phyloP scores from a whole-genome alignment of 1,140 invertebrate species.

The Ceratina japonica region DNA sequence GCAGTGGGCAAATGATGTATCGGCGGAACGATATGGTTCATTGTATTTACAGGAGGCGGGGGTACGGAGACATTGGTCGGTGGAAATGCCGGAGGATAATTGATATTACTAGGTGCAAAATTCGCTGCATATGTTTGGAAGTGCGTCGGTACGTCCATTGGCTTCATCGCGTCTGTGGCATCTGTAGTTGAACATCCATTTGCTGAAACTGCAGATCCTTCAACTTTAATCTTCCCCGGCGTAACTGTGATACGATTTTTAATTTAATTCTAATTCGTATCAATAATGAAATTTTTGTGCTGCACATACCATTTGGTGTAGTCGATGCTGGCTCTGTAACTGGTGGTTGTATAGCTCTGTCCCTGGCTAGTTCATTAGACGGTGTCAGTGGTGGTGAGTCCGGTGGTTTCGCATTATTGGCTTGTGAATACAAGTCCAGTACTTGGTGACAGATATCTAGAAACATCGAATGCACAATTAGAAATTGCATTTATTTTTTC shows the following conservation, averaged over 20 bases:
- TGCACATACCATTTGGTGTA: conserved; percentile 72
- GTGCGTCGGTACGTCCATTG: conserved; percentile 68
- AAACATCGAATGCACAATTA: conserved; percentile 45
- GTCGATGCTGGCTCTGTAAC: conserved; percentile 70
- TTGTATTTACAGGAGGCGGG: conserved; percentile 73
- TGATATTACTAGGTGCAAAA: conserved; percentile 64
- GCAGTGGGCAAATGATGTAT: conserved; percentile 70
- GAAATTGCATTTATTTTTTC: not conserved
- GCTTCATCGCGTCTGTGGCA: conserved; percentile 64
- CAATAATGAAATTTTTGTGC: conserved; percentile 6
- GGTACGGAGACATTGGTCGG: conserved; percentile 74
- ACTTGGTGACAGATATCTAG: conserved; percentile 98
- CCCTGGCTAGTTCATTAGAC: conserved; percentile 72
- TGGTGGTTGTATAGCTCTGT: conserved; percentile 65
- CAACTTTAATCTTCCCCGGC: conserved; percentile 71
- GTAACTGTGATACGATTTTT: conserved; percentile 60
- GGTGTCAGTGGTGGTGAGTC: conserved; percentile 83
- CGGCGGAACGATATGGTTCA: conserved; percentile 75
- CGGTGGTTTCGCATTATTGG: conserved; percentile 80
- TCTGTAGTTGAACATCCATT: conserved; percentile 72
- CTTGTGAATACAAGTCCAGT: conserved; percentile 90
- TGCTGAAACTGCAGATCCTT: conserved; percentile 60
- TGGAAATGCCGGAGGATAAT: conserved; percentile 74
- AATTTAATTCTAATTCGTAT: not conserved
- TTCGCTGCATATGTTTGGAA: conserved; percentile 69